Percentiles rank a stretch among this genome's conserved stretches.
phyloP scores from a whole-genome alignment of 2,797 vertebrate genomes.

The Antennarius maculatus region DNA sequence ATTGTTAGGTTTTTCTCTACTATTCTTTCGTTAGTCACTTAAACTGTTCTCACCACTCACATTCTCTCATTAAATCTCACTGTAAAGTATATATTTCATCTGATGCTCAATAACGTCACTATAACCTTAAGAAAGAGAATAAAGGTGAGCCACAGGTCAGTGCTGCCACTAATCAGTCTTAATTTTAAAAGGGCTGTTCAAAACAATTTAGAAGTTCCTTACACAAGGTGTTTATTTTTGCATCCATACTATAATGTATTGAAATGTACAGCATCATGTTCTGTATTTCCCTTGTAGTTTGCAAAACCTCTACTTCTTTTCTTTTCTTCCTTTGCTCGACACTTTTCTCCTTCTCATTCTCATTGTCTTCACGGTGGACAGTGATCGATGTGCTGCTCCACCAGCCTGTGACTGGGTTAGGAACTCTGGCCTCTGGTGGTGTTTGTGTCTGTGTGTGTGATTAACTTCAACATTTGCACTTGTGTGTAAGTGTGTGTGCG shows the following conservation, averaged over 20 bases:
- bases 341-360: constrained; percentile 35
- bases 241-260: not conserved
- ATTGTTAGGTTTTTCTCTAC: constrained; percentile 2
- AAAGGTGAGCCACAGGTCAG: constrained; percentile 24
- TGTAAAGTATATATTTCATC: constrained; percentile 21
- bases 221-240: not conserved
- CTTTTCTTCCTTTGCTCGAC: constrained; percentile 13
- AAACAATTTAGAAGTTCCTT: constrained; percentile 5
- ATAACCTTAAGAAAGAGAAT: constrained; percentile 35
- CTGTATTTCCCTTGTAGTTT: constrained; percentile 16
- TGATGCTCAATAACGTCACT: constrained; percentile 30
- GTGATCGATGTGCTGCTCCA: constrained; percentile 71
- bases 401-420: constrained; percentile 66
- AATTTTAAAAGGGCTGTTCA: not conserved
- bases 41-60: constrained; percentile 15
- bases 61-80: constrained; percentile 13
- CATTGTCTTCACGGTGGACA: constrained; percentile 63
- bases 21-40: constrained; percentile 38
- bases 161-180: not conserved
- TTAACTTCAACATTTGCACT: too few species aligned
- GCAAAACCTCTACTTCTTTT: constrained; percentile 26
- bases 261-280: not conserved
- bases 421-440: constrained; percentile 58
- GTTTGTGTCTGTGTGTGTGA: constrained; percentile 22
- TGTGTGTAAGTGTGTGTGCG: not conserved